Base-by-base conservation (phyloP, 2,888 invertebrate species). In the Watsonalla cultraria region DNA sequence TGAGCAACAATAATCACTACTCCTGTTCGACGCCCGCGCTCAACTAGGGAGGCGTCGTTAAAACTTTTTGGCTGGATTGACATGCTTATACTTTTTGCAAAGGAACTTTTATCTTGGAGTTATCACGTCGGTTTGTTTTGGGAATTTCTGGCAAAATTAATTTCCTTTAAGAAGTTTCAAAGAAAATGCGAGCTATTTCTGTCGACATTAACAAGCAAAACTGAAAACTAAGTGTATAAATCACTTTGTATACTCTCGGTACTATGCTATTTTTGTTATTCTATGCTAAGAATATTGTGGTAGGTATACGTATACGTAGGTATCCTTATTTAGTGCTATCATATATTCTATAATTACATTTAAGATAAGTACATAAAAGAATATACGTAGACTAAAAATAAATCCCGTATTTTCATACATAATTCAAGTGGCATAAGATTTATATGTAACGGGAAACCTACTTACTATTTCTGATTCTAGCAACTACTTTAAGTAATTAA, bases 401-500 rank as follows among this genome's bases (percentile, higher is more conserved):
- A 58, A 69, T 63, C 67, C 70, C 67, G 64, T 64, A 63, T 67
- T 72, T 70, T 71, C 68, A 81, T 82, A 73, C 77, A 83, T 81
- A 76, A 81, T 77, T 80, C 78, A 78, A 70, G 55, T 62, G 68
- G 71, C 71, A 78, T 80, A 80, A 80, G 79, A 82, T 84, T 83
- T 81, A 81, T 80, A 72, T 72, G 74, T 62, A 78, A 74, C 70
- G 70, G 75, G 74, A 76, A 82, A 80, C 78, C 80, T 78, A 77
- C 72, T 47, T 35, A 35, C 35, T 35, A 34, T 37, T 66, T 65
- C 69, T 72, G 74, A 74, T 81, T 78, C 78, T 78, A 73, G 75
- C 85, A 84, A 86, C 86, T 84, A 87, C 87, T 87, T 88, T 76
- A 80, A 83, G 80, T 84, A 87, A 88, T 88, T 87, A 88, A 88